These are phyloP conservation scores for Trachops cirrhosus DNA, from an alignment of 2,797 vertebrate genomes.

Conservation along the genomic window DNA sequence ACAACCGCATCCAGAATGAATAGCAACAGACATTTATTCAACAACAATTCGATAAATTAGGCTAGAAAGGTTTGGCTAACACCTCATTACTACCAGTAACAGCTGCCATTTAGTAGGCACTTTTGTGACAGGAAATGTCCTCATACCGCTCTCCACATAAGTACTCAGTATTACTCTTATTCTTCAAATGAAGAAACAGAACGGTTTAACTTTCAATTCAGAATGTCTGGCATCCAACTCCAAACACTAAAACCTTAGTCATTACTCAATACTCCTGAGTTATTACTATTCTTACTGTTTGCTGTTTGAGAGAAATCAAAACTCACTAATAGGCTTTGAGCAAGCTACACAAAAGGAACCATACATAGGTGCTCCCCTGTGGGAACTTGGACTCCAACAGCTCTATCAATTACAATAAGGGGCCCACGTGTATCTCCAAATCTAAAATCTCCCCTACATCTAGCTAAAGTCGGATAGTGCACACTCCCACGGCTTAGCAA, in stretches of 20 bases:
- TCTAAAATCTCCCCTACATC: neutral
- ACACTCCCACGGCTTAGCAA: neutral
- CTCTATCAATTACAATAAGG: neutral
- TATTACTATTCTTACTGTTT: neutral
- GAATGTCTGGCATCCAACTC: neutral
- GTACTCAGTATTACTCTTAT: neutral
- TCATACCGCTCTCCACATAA: neutral
- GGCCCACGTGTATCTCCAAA: neutral
- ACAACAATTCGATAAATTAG: neutral
- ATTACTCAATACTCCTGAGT: neutral
- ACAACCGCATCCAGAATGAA: neutral
- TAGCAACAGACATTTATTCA: neutral
- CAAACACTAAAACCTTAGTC: neutral
- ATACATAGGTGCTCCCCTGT: neutral
- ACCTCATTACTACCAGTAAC: neutral
- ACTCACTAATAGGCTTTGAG: neutral
- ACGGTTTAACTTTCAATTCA: neutral
- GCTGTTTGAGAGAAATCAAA: neutral
- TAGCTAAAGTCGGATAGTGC: neutral
- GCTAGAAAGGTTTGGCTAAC: neutral
- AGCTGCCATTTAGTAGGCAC: neutral
- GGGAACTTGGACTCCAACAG: neutral
- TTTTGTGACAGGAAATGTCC: neutral
- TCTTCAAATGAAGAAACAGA: slow-evolving; percentile 5
- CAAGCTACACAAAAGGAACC: neutral